Conservation (phyloP, 92 coral and sea anemone species). For the Siderastrea radians region DNA sequence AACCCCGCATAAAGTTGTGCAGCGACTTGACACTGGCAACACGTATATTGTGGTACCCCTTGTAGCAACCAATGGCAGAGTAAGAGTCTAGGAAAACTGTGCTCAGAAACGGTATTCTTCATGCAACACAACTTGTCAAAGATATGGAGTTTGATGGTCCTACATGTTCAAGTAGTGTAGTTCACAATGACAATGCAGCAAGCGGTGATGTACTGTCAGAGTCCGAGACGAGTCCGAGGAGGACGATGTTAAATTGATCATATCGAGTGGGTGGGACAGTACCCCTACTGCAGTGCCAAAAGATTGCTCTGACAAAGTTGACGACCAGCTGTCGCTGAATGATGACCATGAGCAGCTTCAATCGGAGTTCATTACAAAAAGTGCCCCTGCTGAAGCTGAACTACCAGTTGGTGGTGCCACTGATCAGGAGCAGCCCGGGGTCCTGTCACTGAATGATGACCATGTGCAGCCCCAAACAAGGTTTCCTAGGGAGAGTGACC, state of each 20-base stretch:
- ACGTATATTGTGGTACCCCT: slow-evolving; percentile 62
- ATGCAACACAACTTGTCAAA: not conserved
- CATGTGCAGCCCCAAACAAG: no score
- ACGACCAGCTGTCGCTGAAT: not conserved
- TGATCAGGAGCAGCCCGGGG: not conserved
- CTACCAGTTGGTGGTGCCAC: slow-evolving; percentile 1
- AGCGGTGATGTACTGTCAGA: not conserved
- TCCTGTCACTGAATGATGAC: no score
- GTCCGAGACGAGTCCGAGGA: not conserved
- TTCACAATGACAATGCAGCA: not conserved
- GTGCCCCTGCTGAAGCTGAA: no score
- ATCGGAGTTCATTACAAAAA: no score
- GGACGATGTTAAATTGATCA: slow-evolving; percentile 43
- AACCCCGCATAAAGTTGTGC: slow-evolving; percentile 65
- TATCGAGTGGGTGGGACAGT: slow-evolving; percentile 40
- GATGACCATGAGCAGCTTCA: not conserved
- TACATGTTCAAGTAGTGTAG: not conserved
- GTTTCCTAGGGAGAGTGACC: no score
- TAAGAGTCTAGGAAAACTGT: slow-evolving; percentile 42
- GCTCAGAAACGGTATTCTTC: not conserved
- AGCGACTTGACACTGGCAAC: slow-evolving; percentile 59
- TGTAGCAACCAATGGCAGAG: slow-evolving; percentile 5
- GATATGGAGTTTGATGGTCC: not conserved
- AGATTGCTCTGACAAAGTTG: slow-evolving; percentile 25
- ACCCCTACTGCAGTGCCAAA: slow-evolving; percentile 27